Evolutionary conservation across 2,888 invertebrate genomes (phyloP).

Genomic region (Crematogaster levior): DNA sequence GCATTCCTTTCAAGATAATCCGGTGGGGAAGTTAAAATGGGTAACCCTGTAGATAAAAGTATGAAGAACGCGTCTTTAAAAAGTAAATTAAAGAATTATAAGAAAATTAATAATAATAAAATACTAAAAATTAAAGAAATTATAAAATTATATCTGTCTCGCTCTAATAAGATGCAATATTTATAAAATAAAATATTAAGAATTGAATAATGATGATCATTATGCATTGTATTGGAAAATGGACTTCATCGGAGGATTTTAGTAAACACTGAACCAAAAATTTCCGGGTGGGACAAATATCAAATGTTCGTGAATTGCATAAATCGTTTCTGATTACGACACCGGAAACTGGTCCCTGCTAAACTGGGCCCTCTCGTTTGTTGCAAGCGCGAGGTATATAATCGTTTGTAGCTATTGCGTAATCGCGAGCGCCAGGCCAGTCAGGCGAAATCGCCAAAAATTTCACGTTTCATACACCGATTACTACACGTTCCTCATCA

Average conservation of each 20-base stretch:
- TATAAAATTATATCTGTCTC: neutral
- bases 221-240: neutral
- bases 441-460: conserved; percentile 58
- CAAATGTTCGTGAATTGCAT: conserved; percentile 53
- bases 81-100: neutral
- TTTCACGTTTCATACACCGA: conserved; percentile 36
- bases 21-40: too few relatives aligned
- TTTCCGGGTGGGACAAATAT: conserved; percentile 21
- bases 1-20: too few relatives aligned
- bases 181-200: neutral
- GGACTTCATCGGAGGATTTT: neutral
- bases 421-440: conserved; percentile 14
- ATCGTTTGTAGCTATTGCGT: conserved; percentile 47
- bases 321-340: conserved; percentile 64
- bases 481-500: conserved; percentile 41
- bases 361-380: conserved; percentile 60
- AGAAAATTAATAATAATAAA: too few relatives aligned
- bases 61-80: too few relatives aligned
- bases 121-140: neutral
- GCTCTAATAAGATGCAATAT: neutral
- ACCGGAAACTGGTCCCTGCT: conserved; percentile 66
- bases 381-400: conserved; percentile 53
- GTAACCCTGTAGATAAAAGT: too few relatives aligned
- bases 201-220: neutral
- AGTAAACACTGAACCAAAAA: neutral